Conservation (phyloP, 2,113 vertebrate genomes). For the Pelecanoides urinatrix region DNA sequence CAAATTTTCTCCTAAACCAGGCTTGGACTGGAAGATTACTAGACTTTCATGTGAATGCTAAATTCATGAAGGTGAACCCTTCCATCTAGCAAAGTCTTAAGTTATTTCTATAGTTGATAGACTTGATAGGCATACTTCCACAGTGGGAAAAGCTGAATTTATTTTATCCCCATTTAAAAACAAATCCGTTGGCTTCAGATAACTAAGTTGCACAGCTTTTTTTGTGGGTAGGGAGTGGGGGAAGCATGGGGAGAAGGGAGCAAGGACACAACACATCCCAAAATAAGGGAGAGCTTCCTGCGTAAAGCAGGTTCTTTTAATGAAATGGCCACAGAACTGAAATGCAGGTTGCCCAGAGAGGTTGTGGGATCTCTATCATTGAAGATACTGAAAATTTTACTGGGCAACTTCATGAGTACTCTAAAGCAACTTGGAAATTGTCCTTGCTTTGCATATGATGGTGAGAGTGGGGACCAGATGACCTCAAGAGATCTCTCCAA, state of each 20-base stretch:
- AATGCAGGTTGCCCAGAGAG: neutral
- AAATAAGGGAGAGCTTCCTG: neutral
- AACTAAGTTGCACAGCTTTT: neutral
- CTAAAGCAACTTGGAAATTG: neutral
- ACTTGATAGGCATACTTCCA: neutral
- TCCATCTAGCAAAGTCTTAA: neutral
- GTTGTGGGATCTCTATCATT: neutral
- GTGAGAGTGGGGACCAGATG: neutral
- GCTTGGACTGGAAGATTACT: neutral
- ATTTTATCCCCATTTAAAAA: neutral
- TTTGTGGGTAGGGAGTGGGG: fast-evolving
- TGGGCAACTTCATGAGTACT: neutral
- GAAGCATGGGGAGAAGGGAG: neutral
- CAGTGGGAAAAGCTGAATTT: neutral
- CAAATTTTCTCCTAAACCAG: neutral
- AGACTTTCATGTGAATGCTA: neutral
- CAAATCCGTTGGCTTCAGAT: neutral
- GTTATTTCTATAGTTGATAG: neutral
- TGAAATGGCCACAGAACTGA: neutral
- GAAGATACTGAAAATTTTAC: neutral
- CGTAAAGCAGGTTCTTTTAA: neutral
- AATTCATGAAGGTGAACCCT: neutral
- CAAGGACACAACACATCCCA: neutral
- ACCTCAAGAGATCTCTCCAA: neutral
- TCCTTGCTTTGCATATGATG: neutral